Evolutionary conservation across 2,888 invertebrate genomes (phyloP).

Genomic region (Aplocera efformata): DNA sequence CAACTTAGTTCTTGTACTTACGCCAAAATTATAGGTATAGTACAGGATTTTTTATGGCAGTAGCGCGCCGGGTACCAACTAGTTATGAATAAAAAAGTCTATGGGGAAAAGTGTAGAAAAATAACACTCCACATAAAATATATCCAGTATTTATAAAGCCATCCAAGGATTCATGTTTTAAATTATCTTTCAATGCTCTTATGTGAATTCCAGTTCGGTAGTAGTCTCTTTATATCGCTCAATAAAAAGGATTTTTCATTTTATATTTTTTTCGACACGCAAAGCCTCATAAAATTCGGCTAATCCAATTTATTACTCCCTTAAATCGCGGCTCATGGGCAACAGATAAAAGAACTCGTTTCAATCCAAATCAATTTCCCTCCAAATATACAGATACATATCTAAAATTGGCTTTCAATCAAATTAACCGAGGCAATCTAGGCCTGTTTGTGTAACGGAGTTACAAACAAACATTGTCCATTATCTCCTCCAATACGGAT

Average conservation of each 20-base stretch:
- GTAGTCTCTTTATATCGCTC: conserved; percentile 14
- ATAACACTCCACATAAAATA: too few species aligned
- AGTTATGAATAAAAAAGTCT: too few species aligned
- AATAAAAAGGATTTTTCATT: conserved; percentile 23
- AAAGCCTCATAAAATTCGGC: conserved; percentile 13
- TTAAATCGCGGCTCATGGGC: conserved; percentile 21
- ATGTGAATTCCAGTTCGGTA: conserved; percentile 10
- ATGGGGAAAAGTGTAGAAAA: too few species aligned
- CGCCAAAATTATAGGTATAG: too few species aligned
- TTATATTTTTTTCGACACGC: conserved; percentile 18
- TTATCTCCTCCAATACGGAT: conserved; percentile 23
- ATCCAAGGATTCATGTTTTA: too few species aligned
- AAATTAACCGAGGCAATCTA: conserved; percentile 26
- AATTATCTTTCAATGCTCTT: too few species aligned
- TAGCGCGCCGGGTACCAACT: too few species aligned
- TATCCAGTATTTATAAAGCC: too few species aligned
- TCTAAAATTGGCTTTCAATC: conserved; percentile 30
- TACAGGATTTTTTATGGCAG: too few species aligned
- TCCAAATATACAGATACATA: conserved; percentile 8
- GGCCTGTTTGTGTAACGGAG: conserved; percentile 22
- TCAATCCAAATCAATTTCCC: conserved; percentile 17
- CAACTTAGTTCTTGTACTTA: too few species aligned
- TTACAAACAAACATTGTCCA: conserved; percentile 27
- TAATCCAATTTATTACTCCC: conserved; percentile 22
- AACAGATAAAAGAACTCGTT: conserved; percentile 22